Conservation (phyloP, 2,797 vertebrate genomes). For the Zenarchopterus dispar region DNA sequence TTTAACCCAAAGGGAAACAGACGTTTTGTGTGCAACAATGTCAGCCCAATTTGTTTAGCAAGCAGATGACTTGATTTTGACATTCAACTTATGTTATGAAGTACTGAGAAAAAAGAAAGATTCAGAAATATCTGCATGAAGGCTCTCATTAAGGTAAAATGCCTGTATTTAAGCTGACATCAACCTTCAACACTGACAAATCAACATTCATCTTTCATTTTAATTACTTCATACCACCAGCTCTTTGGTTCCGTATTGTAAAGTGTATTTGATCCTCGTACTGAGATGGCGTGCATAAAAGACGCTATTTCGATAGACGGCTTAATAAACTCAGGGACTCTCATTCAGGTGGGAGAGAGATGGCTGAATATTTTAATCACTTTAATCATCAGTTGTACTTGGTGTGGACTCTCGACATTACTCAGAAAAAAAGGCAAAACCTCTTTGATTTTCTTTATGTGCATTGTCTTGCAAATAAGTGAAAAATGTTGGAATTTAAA, state of each 20-base stretch:
- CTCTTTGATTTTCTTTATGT: too few species aligned
- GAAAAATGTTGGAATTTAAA: too few species aligned
- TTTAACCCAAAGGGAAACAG: slow-evolving; percentile 61
- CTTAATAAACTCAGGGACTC: neutral
- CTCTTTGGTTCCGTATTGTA: too few species aligned
- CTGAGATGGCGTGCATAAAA: neutral
- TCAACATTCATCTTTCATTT: too few species aligned
- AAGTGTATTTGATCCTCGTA: neutral
- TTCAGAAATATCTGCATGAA: too few species aligned
- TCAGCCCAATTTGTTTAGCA: slow-evolving; percentile 35
- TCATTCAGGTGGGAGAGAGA: neutral
- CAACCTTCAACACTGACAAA: too few species aligned
- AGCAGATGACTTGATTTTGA: slow-evolving; percentile 34
- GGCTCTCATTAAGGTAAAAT: too few species aligned
- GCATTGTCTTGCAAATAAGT: too few species aligned
- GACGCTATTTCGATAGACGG: slow-evolving; percentile 15
- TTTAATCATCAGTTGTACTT: neutral
- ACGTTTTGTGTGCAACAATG: slow-evolving; percentile 59
- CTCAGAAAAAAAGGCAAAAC: neutral
- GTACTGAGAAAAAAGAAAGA: too few species aligned
- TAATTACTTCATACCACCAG: too few species aligned
- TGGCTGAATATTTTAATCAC: neutral
- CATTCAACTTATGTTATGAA: slow-evolving; percentile 7
- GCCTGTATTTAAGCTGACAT: too few species aligned
- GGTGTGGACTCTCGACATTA: neutral